Conservation (phyloP, 2,888 invertebrate species). For the Beris chalybata region DNA sequence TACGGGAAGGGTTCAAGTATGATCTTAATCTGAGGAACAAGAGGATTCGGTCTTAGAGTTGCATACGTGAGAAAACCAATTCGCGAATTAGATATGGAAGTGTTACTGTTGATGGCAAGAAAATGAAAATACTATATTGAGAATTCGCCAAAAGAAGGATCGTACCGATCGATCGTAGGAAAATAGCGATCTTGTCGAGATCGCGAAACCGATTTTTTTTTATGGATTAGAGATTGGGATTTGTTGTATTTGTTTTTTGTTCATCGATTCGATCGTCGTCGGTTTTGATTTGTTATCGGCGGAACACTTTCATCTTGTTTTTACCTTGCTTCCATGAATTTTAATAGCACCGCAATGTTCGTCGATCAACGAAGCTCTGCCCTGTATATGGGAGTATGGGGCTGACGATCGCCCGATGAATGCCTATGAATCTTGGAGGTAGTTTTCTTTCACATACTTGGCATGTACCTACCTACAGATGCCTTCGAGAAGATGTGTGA, state of each 20-base stretch:
- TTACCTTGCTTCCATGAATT: slow-evolving; percentile 22
- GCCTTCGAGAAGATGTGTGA: too few relatives aligned
- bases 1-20: neutral
- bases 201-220: too few relatives aligned
- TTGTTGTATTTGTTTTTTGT: neutral
- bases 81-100: slow-evolving; percentile 25
- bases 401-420: too few relatives aligned
- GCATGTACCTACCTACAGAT: too few relatives aligned
- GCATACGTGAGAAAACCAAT: slow-evolving; percentile 28
- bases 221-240: too few relatives aligned
- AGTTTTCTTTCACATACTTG: too few relatives aligned
- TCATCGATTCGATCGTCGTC: slow-evolving; percentile 11
- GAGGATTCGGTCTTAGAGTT: too few relatives aligned
- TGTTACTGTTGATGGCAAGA: neutral
- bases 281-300: slow-evolving; percentile 31
- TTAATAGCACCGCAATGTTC: slow-evolving; percentile 10
- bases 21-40: slow-evolving; percentile 6
- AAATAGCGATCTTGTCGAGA: too few relatives aligned
- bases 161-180: too few relatives aligned
- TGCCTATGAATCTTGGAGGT: too few relatives aligned
- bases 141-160: too few relatives aligned
- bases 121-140: too few relatives aligned
- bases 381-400: neutral
- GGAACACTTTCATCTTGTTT: slow-evolving; percentile 28
- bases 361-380: neutral